Base-by-base conservation (phyloP, 2,797 vertebrate genomes). In the Cephalopachus bancanus region DNA sequence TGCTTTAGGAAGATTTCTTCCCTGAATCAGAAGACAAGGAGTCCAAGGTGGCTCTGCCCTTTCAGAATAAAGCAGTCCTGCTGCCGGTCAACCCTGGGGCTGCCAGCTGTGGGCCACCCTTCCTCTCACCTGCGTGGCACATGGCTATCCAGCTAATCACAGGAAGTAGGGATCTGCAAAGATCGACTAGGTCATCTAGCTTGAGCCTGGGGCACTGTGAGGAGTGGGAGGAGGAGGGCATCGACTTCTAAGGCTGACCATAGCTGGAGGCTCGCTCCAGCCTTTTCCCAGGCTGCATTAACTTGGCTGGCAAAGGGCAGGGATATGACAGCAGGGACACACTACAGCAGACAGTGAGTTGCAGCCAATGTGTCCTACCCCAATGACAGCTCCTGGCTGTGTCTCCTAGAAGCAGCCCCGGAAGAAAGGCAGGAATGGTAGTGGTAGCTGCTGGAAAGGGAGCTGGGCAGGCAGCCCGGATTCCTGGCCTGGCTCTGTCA, bases 11-110 rank as follows among this genome's bases (percentile, higher is more conserved):
- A 57, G 51, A 83, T 64, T 86, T 59, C 51, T 72, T 78, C 24
- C 57, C 49, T 71, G 60, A 76, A 72, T 57, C 59, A 87, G 65
- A 72, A 94, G 75, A 83, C 6, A 91, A 49, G 59, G 78, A 86
- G 5, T 81, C 53, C 30, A 33, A 33, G 59, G 59, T 15, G 24
- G 12, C 55, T 88, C 16, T 19, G 4, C 7, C 22, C 55, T 91
- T 53, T 57, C 26, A 37, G 37, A 87, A 64, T 12, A 65, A 90
- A 11, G 65, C 5, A 12, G 28, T 65, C 76, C 79, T 90, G 19
- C 60, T 60, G 80, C 64, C 1, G 6, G n/a, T 79, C 71, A 72
- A 10, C 65, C 60, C 59, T 0, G 3, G 57, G 28, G 44, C 22
- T 28, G 44, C 20, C 83, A 69, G 90, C 24, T 75, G 10, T 12